phyloP scores from a whole-genome alignment of 2,888 invertebrate genomes.

The Dicycla oo region DNA sequence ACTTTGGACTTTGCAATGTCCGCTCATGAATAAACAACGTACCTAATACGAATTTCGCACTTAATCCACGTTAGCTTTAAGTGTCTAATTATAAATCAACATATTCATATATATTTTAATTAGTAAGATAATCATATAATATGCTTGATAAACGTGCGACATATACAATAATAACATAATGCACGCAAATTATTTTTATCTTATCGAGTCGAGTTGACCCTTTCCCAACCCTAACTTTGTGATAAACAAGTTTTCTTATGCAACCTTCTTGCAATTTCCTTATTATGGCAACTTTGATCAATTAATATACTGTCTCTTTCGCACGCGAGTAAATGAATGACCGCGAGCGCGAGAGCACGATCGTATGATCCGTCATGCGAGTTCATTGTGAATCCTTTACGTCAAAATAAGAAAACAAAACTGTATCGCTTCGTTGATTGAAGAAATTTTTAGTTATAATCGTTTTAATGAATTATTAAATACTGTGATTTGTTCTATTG shows the following conservation, averaged over 20 bases:
- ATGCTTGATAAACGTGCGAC: constrained; percentile 21
- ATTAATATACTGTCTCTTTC: constrained; percentile 70
- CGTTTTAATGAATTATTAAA: constrained; percentile 57
- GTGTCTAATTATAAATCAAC: constrained; percentile 18
- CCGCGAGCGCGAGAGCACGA: constrained; percentile 74
- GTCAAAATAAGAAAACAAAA: constrained; percentile 83
- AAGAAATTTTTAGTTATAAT: constrained; percentile 76
- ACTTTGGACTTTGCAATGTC: background rate
- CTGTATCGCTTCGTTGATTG: constrained; percentile 64
- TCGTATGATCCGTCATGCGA: constrained; percentile 86
- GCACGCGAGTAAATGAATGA: constrained; percentile 51
- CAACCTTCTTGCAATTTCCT: constrained; percentile 68
- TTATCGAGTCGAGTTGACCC: constrained; percentile 69
- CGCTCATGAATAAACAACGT: background rate
- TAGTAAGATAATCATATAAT: constrained; percentile 15
- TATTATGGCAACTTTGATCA: constrained; percentile 70
- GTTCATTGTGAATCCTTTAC: constrained; percentile 73
- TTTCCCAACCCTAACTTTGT: constrained; percentile 65
- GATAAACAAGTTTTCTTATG: constrained; percentile 65
- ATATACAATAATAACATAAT: constrained; percentile 15
- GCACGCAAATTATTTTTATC: constrained; percentile 42
- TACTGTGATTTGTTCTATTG: constrained; percentile 63
- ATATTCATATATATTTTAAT: constrained; percentile 26
- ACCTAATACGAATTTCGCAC: constrained; percentile 5
- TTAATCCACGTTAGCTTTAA: background rate